These are phyloP conservation scores for Papilio gigon DNA, from an alignment of 2,888 invertebrate species.

Conservation along the genomic window DNA sequence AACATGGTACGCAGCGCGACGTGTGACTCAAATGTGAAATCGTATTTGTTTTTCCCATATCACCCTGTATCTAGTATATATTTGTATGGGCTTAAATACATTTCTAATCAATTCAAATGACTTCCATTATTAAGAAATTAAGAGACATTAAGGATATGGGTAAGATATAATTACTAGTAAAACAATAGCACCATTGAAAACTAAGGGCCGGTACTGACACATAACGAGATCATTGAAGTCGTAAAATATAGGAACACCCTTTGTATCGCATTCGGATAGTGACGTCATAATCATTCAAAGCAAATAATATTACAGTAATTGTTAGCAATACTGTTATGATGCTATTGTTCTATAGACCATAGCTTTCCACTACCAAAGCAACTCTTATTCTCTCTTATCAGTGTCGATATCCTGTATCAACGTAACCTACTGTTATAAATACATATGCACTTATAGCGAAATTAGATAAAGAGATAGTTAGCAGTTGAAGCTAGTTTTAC, in stretches of 20 bases:
- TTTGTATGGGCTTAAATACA: too few species aligned
- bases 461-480: too few species aligned
- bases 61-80: too few species aligned
- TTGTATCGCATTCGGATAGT: conserved; percentile 27
- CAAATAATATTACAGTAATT: neutral
- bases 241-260: conserved; percentile 3
- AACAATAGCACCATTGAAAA: conserved; percentile 29
- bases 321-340: conserved; percentile 20
- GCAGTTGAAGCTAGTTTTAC: too few species aligned
- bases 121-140: neutral
- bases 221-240: neutral
- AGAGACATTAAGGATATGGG: neutral
- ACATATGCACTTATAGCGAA: too few species aligned
- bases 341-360: neutral
- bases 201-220: neutral
- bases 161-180: conserved; percentile 5
- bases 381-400: too few species aligned
- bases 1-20: too few species aligned
- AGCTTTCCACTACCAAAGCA: too few species aligned
- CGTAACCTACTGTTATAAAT: too few species aligned
- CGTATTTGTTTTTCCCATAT: too few species aligned
- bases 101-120: too few species aligned
- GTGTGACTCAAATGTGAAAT: too few species aligned
- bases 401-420: neutral
- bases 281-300: conserved; percentile 2